Base-by-base conservation (phyloP, 1,140 invertebrate species). In the Drosophila nigrodunni region DNA sequence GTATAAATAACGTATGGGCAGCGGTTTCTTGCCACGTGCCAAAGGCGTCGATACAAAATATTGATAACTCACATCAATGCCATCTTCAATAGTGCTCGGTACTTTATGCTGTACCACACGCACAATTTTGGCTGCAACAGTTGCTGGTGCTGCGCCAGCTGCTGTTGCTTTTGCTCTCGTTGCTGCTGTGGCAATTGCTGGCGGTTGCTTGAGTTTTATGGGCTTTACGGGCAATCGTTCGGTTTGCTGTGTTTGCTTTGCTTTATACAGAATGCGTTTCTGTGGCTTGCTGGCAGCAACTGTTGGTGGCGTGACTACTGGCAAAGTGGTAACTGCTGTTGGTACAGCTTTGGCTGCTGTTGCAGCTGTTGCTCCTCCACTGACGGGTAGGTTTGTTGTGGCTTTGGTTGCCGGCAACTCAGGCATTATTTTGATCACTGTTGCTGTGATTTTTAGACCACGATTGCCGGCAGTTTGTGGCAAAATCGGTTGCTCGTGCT, bases 61-160 rank as follows among this genome's bases (percentile, higher is more conserved):
- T 41, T 88, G 80, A 59, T 88, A 88, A 66, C 85, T 88, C 21
- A 85, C 72, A 13, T 88, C 85, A 37, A 88, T 78, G 58, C 85
- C 85, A 15, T 88, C 85, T 13, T 88, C 86, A 9, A 85, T 75
- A 7, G 86, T 88, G 1, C 49, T 47, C 0, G 86, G 85, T 30
- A 88, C 62, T 35, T 81, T 90, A 35, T 88, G 85, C 54, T 88
- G 85, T 0, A 47, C 34, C 25, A 61, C 73, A 0, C 59, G 55
- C 1, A 81, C 62, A 8, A 88, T 90, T 66, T 74, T 78, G 7
- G 58, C 58, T 39, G 1, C 15, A 18, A 2, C 46, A 8, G 25
- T 1, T 1, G 9, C 7, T 7, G 61, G 7, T 30, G 34, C 10
- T 37, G 18, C 18, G 15, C 15, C 15, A 15, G 15, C 15, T 15